Evolutionary conservation across 2,888 invertebrate species (phyloP).

Genomic region (Cecidostiba fungosa): DNA sequence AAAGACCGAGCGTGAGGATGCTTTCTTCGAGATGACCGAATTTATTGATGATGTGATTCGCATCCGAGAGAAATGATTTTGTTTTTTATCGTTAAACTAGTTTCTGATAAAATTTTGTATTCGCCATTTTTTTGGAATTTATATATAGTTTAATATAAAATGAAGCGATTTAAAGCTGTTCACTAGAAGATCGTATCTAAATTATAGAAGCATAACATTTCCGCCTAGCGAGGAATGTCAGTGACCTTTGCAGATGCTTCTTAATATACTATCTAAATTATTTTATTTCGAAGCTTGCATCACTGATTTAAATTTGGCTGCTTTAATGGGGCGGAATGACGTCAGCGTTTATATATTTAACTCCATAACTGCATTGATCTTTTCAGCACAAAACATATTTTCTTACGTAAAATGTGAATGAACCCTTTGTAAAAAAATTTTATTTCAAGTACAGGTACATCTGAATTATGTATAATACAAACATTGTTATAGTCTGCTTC

Average conservation of each 20-base stretch:
- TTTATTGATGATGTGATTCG: background rate
- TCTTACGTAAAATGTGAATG: background rate
- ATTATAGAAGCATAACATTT: background rate
- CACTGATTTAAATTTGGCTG: too few relatives aligned
- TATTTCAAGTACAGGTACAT: background rate
- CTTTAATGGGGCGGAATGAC: too few relatives aligned
- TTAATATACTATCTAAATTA: background rate
- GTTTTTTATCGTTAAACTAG: background rate
- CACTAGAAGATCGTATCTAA: background rate
- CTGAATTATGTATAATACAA: background rate
- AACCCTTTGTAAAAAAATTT: background rate
- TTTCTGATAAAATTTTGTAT: background rate
- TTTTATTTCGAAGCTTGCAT: background rate
- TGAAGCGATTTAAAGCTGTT: too few relatives aligned
- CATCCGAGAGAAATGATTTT: background rate
- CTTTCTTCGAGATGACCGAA: background rate
- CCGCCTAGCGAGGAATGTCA: background rate
- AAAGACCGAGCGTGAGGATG: background rate
- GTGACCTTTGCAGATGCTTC: background rate
- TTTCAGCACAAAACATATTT: too few relatives aligned
- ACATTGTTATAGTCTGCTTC: background rate
- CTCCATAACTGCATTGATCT: too few relatives aligned
- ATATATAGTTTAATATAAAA: too few relatives aligned
- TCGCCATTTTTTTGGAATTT: too few relatives aligned
- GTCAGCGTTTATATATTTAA: too few relatives aligned